Base-by-base conservation (phyloP, 2,797 vertebrate species). In the Ctenochaetus hawaiiensis region DNA sequence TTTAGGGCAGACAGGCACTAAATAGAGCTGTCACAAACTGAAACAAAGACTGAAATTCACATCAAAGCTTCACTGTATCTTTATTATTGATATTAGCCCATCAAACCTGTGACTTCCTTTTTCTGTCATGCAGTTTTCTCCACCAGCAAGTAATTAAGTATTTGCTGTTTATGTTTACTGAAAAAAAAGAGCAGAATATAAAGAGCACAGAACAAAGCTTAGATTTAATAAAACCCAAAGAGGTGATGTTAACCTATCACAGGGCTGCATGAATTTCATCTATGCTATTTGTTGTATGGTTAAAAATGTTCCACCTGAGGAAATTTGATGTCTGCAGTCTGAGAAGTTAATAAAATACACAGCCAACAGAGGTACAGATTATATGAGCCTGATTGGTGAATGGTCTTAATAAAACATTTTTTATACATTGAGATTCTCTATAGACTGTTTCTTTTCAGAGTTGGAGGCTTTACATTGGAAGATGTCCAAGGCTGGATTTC, bases 71-170 rank as follows among this genome's bases (percentile, higher is more conserved):
- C n/a, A 67, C 57, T 8, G 17, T 47, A 72, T 76, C 75, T 61
- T 34, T 22, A 14, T 70, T 59, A 60, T 49, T 58, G 18, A 48
- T 64, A 54, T 54, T 13, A 63, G 22, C 41, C 53, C 75, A 75
- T 81, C 59, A 68, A 65, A 72, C 18, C 45, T 72, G 47, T 62
- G 72, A 67, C 64, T 71, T n/a, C 75, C 85, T 61, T 74, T 4
- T 72, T 86, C 75, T 87, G 83, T 78, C 84, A 41, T 11, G 8
- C 82, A 83, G 82, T 67, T 63, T 72, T 80, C 59, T 81, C 68
- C 77, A 83, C 75, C 76, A 82, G 84, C 63, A 79, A 73, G 74
- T 89, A 74, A 90, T 91, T 87, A 34, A 34, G 30, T 7, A 80
- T 79, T 76, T 89, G 85, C 69, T 72, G 64, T 64, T 43, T 72